Conservation (phyloP, 2,888 invertebrate species). For the Drosophila nigricruria region DNA sequence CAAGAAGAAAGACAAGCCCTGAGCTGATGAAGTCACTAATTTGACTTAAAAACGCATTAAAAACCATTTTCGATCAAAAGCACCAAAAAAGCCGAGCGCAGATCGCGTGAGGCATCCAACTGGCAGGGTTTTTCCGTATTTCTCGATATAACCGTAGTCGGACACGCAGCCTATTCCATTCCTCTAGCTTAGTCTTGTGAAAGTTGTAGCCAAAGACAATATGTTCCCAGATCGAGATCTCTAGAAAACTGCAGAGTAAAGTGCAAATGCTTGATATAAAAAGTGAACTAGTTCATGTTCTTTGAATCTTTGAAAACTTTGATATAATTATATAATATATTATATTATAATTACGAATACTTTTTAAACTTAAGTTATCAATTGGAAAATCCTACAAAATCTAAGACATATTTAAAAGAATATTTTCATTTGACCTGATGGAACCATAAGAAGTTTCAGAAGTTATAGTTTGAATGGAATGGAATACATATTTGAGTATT, state of each 20-base stretch:
- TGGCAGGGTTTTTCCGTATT: constrained; percentile 72
- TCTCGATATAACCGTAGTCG: constrained; percentile 49
- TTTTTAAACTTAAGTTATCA: too few species aligned
- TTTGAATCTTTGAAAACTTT: too few species aligned
- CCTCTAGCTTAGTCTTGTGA: constrained; percentile 55
- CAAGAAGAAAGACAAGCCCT: constrained; percentile 54
- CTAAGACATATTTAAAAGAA: too few species aligned
- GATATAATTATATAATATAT: too few species aligned
- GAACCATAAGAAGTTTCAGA: too few species aligned
- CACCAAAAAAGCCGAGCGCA: constrained; percentile 32
- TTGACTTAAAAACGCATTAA: constrained; percentile 80
- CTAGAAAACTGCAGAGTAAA: not conserved
- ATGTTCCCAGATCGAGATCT: constrained; percentile 3
- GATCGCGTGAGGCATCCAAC: constrained; percentile 33
- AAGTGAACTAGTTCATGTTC: too few species aligned
- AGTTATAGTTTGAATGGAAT: too few species aligned
- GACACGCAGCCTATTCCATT: constrained; percentile 24
- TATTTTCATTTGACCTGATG: too few species aligned
- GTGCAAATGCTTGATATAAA: not conserved
- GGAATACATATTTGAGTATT: too few species aligned
- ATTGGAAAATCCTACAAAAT: too few species aligned
- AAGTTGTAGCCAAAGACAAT: constrained; percentile 61
- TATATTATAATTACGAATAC: too few species aligned
- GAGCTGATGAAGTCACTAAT: constrained; percentile 77
- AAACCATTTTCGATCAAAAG: constrained; percentile 76